A percentile compares a stretch with the other conserved stretches of the same genome.
Conservation (phyloP, 1,140 invertebrate species). For the Oscheius sp. region DNA sequence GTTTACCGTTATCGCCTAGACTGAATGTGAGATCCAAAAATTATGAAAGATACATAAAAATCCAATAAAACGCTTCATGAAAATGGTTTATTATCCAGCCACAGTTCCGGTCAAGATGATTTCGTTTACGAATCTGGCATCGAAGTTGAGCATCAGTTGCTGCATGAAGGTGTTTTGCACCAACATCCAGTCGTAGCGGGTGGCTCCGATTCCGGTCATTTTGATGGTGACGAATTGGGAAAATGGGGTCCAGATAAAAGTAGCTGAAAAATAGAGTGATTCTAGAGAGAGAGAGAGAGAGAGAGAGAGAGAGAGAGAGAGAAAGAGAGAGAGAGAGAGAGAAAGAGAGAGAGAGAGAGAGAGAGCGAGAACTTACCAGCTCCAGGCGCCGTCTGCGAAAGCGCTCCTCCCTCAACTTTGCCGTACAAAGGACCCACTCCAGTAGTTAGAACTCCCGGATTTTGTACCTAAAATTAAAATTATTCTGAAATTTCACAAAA, state of each 20-base stretch:
- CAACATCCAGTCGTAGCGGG: neutral
- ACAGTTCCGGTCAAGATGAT: neutral
- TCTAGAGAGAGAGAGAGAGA: neutral
- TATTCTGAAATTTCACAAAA: neutral
- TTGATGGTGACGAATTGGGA: neutral
- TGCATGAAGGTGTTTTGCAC: conserved; percentile 1
- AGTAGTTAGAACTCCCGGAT: neutral
- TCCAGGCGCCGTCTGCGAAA: neutral
- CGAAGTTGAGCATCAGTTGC: neutral
- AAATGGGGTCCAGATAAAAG: neutral
- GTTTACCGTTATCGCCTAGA: no score
- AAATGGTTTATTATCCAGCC: neutral
- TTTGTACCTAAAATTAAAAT: neutral
- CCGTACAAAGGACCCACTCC: neutral
- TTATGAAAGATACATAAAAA: no score
- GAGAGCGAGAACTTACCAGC: neutral
- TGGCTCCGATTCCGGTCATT: neutral
- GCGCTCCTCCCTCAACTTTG: neutral
- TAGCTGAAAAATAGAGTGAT: neutral
- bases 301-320: neutral
- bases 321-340: neutral
- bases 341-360: neutral
- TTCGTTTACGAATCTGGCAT: neutral
- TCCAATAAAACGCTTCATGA: no score
- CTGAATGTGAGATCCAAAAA: no score